Evolutionary conservation across 2,113 vertebrate species (phyloP).

Genomic region (Apaloderma vittatum): DNA sequence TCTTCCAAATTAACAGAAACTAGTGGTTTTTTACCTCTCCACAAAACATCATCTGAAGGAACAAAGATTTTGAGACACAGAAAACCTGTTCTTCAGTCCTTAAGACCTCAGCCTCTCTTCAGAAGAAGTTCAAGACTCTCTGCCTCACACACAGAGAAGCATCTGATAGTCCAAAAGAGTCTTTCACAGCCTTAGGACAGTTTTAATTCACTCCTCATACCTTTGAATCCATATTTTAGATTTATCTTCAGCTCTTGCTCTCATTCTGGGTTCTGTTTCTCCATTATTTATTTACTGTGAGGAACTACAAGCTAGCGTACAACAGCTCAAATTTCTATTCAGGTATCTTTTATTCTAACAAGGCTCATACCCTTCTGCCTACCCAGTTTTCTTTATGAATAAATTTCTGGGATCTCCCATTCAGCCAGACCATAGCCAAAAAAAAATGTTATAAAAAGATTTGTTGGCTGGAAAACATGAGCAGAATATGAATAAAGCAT

Average conservation of each 20-base stretch:
- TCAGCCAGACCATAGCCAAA: neutral
- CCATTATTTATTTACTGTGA: neutral
- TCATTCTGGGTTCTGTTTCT: neutral
- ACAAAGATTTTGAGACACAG: neutral
- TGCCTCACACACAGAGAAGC: neutral
- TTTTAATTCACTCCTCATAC: neutral
- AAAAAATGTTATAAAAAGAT: neutral
- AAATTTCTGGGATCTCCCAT: neutral
- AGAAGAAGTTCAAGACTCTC: neutral
- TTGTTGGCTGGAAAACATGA: neutral
- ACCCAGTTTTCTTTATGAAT: neutral
- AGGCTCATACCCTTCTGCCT: neutral
- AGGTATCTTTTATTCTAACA: neutral
- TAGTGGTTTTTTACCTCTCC: neutral
- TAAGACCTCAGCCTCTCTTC: neutral
- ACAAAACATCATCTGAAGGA: neutral
- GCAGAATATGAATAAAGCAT: neutral
- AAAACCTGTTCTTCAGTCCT: neutral
- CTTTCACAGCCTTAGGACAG: neutral
- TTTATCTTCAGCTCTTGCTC: neutral
- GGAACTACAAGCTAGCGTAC: neutral
- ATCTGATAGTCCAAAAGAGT: neutral
- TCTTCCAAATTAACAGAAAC: conserved; percentile 35
- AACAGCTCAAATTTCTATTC: neutral
- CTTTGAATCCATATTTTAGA: neutral